Base-by-base conservation (phyloP, 2,888 invertebrate species). In the Lasioglossum malachurum region DNA sequence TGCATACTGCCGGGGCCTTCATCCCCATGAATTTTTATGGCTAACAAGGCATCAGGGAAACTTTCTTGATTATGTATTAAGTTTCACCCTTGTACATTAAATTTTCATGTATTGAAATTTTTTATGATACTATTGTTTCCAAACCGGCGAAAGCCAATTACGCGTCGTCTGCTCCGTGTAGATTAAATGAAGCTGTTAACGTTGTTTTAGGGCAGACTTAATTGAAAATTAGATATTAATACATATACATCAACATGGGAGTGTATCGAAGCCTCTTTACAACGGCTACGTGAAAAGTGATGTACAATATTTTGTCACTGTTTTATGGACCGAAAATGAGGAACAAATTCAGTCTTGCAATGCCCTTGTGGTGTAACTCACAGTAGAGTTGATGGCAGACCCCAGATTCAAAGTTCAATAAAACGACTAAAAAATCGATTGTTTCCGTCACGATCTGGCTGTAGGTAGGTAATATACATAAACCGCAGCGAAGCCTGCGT, bases 1-100 rank as follows among this genome's bases (percentile, higher is more conserved):
- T 35, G 35, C 57, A 31, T 16, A 44, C 53, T 4, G 1, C 16
- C 64, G 44, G 60, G 41, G 72, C 64, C 72, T 64, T 67, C 57
- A 69, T 82, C 67, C 64, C 67, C 46, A 76, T 82, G 82, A 78
- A 76, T 80, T 75, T 72, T 86, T 72, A 80, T 46, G 35, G n/a
- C 75, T 64, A 64, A 73, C 53, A 77, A 77, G 60, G 44, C 64
- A 49, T 69, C 71, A 7, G n/a, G 41, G 41, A 72, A 76, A 67
- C 78, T 78, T 76, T 35, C 71, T 67, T 44, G 49, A 31, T 73
- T 67, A 44, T 82, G 46, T 77, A 77, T 82, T 75, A 79, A 49
- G 77, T 31, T 27, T 60, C 72, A 53, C 75, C 41, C 57, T 67
- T 64, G 53, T 69, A 44, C 53, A 71, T 85, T 72, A 72, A 78